These are phyloP conservation scores for Oxyruncus cristatus DNA, from an alignment of 2,113 vertebrate genomes.

Conservation along the genomic window DNA sequence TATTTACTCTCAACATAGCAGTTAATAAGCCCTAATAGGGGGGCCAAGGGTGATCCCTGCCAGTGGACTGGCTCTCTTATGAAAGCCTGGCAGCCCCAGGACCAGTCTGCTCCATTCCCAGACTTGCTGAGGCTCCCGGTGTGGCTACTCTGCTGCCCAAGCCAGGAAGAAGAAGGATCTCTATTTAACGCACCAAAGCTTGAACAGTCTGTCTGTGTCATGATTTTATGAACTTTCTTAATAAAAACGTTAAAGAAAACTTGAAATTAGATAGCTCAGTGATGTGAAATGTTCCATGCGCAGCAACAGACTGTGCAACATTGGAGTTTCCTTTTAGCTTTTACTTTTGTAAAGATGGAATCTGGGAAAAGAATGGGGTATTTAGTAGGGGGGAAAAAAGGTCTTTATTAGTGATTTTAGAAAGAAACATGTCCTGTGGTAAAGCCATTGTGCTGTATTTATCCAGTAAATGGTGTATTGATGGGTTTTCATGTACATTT, in stretches of 20 bases:
- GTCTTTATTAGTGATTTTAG: neutral
- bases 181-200: neutral
- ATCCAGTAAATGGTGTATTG: neutral
- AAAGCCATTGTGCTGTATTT: neutral
- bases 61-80: fast-evolving
- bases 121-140: neutral
- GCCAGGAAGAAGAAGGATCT: neutral
- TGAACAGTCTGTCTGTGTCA: neutral
- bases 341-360: neutral
- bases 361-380: neutral
- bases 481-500: neutral
- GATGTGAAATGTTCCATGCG: neutral
- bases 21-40: neutral
- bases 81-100: neutral
- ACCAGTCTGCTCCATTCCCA: neutral
- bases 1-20: neutral
- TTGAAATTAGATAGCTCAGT: neutral
- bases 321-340: neutral
- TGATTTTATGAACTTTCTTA: neutral
- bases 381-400: neutral
- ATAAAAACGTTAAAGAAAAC: neutral
- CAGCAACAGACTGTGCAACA: neutral
- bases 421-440: neutral
- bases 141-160: neutral
- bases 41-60: neutral